Conservation (phyloP, 2,888 invertebrate species). For the Lypha dubia region DNA sequence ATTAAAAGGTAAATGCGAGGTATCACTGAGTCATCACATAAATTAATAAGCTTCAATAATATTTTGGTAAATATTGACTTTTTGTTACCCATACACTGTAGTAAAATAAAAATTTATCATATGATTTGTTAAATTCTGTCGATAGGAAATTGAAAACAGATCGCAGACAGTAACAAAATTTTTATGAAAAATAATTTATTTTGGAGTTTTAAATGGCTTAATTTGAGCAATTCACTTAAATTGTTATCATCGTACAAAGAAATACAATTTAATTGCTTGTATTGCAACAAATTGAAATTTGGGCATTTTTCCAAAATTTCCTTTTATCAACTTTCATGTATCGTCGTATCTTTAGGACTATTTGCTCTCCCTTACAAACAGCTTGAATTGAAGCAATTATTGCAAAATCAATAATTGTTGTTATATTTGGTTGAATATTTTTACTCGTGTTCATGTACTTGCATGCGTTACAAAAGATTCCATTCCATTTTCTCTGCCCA, state of each 20-base stretch:
- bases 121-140: no score
- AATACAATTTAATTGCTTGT: background rate
- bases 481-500: conserved; percentile 56
- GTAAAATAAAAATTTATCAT: no score
- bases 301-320: conserved; percentile 47
- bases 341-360: background rate
- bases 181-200: background rate
- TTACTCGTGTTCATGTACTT: background rate
- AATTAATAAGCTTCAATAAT: no score
- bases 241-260: no score
- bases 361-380: background rate
- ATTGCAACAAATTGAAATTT: conserved; percentile 30
- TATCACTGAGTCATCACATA: no score
- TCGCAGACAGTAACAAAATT: background rate
- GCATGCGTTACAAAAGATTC: conserved; percentile 39
- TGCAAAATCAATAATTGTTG: conserved; percentile 3
- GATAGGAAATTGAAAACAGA: no score
- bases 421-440: conserved; percentile 19
- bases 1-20: no score
- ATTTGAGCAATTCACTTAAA: background rate
- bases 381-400: background rate
- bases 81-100: no score
- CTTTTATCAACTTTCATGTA: conserved; percentile 1
- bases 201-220: conserved; percentile 20
- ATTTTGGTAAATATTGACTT: no score